Base-by-base conservation (phyloP, 64 coral and sea anemone genomes). In the Pocillopora verrucosa region DNA sequence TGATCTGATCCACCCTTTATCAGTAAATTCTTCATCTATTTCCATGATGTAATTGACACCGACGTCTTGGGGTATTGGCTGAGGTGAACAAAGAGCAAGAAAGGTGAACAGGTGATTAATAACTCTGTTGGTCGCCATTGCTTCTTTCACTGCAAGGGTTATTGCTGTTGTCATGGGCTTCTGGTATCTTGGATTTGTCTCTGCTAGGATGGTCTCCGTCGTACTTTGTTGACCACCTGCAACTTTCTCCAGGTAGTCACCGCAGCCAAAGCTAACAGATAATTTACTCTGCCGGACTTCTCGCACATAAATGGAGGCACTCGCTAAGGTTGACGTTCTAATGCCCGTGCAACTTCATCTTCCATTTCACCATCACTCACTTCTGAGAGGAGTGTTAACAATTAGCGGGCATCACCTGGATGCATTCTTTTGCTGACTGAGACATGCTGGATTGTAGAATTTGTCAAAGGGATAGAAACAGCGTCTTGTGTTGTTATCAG, bases 261-360 rank as follows among this genome's bases (percentile, higher is more conserved):
- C 26, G 69, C 91, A 93, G 26, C 34, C 37, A 26, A 81, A 80
- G 20, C 56, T 12, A 16, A 75, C 59, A 3, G 58, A 62, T 64
- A 24, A 15, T 14, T 68, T 80, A 63, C 3, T 51, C 41, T 51
- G 41, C 41, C 60, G 59, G 22, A 80, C 59, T 72, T 65, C n/a
- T 56, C 70, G 59, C 15, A 90, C 36, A 38, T 90, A 90, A 34
- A 67, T 51, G 1, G 88, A 76, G 61, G 88, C 88, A 17, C 74
- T 57, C 4, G 77, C 88, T 41, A 90, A 72, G 88, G 88, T 69
- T 90, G 88, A n/a, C 80, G 72, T 26, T 90, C 77, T 26, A 90
- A 69, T 65, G 78, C 61, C 35, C 64, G 38, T 26, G 76, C 88
- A 24, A 90, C 62, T 45, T 45, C 41, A 45, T n/a, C 17, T 59